These are phyloP conservation scores for Amazona vittata DNA, from an alignment of 2,113 vertebrate genomes.

Conservation along the genomic window DNA sequence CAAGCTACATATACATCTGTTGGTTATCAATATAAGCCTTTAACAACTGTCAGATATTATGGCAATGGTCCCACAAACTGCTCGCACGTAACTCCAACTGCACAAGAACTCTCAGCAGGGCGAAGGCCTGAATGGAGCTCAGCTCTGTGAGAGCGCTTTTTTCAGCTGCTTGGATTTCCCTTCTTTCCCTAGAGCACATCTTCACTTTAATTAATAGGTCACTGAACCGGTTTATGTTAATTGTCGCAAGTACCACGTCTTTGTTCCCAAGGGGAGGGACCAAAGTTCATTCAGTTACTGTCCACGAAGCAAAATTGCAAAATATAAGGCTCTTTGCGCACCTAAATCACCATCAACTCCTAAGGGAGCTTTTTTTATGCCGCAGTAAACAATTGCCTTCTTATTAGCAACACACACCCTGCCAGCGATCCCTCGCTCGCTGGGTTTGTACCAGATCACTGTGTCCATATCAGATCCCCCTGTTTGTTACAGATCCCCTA, in stretches of 20 bases:
- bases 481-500: not conserved
- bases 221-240: conserved; percentile 54
- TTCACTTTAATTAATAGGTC: conserved; percentile 60
- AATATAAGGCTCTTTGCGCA: not conserved
- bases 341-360: not conserved
- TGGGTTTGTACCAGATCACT: not conserved
- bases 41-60: not conserved
- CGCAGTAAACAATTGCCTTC: not conserved
- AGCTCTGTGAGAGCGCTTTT: not conserved
- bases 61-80: not conserved
- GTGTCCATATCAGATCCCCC: not conserved
- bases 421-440: not conserved
- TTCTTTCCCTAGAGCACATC: conserved; percentile 20
- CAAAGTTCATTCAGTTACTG: not conserved
- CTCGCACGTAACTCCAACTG: not conserved
- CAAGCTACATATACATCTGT: not conserved
- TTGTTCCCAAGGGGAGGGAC: conserved; percentile 44
- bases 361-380: not conserved
- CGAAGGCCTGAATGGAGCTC: not conserved
- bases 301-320: not conserved
- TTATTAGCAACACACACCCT: not conserved
- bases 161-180: not conserved
- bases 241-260: conserved; percentile 19
- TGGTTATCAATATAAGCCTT: not conserved
- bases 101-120: not conserved